Evolutionary conservation across 2,113 vertebrate genomes (phyloP), one percentile per base, ranked within the genome.

Genomic region (Pteronura brasiliensis): DNA sequence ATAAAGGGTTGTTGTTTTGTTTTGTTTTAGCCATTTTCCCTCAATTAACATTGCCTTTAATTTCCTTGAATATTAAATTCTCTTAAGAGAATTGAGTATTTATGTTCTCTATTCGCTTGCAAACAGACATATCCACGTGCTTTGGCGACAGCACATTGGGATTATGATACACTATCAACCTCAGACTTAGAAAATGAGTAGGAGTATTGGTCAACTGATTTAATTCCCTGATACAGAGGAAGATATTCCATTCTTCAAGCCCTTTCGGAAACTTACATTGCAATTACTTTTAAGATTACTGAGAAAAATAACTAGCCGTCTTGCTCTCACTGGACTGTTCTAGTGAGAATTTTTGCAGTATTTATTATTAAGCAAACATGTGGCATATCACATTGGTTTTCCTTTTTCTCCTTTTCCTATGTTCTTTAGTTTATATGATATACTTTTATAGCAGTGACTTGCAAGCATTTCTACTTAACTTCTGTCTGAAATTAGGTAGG

Each of bases 401-500:
- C 7, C 42, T 76, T 76, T 76, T 47, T 47, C n/a, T 49, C 79
- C 11, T 77, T 83, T 44, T n/a, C 14, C 47, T 83, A 7, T 84
- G 25, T 29, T 49, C 36, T 9, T 87, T 79, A 71, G 18, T 90
- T 91, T 90, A 55, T 14, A 61, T 49, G 49, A 31, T 82, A 71
- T 27, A 88, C 44, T 57, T 84, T 96, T 91, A 90, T 7, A 55
- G 1, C 61, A 2, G 12, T 21, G 36, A 55, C n/a, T 81, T 84
- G 61, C 83, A 59, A 76, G 12, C 0, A 71, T n/a, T 63, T 92
- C 34, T 84, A 34, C 61, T 90, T 82, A 29, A 95, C 71, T 93
- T 96, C 65, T 95, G 31, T 84, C 65, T 72, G 29, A 52, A 96
- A 59, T 92, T 91, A 85, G 39, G 77, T 91, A 87, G 18, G 8